Percentiles rank a stretch among this genome's conserved stretches.
phyloP scores from a whole-genome alignment of 2,888 invertebrate genomes.

The Lasioglossum figueresi region DNA sequence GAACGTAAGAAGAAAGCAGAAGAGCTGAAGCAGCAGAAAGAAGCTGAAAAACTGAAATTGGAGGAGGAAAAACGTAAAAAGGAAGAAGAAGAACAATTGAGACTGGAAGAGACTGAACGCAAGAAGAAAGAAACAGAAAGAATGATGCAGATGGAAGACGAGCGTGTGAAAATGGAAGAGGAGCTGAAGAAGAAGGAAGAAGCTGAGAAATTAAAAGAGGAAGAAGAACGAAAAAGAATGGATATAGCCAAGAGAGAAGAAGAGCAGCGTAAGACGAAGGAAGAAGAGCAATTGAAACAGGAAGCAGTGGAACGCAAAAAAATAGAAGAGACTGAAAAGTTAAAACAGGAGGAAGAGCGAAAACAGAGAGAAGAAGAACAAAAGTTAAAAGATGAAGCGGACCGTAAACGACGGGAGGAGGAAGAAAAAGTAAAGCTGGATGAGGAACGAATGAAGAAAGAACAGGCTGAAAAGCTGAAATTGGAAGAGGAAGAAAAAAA shows the following conservation, averaged over 20 bases:
- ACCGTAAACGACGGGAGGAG: constrained; percentile 57
- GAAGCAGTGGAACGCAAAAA: too few species aligned
- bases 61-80: constrained; percentile 10
- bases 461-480: too few species aligned
- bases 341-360: constrained; percentile 51
- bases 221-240: constrained; percentile 43
- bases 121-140: constrained; percentile 56
- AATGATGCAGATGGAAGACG: constrained; percentile 34
- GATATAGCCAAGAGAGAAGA: constrained; percentile 26
- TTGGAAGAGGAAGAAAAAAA: too few species aligned
- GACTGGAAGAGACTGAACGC: constrained; percentile 25
- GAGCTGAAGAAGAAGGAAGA: constrained; percentile 58
- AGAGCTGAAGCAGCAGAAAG: constrained; percentile 1
- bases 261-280: constrained; percentile 35
- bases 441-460: too few species aligned
- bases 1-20: constrained; percentile 59
- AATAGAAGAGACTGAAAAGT: constrained; percentile 19
- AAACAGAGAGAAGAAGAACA: constrained; percentile 73
- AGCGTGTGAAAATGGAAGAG: constrained; percentile 23
- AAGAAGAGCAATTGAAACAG: constrained; percentile 15
- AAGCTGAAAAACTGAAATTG: constrained; percentile 51
- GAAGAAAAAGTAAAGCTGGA: not conserved
- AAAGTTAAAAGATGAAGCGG: constrained; percentile 64
- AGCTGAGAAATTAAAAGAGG: constrained; percentile 47
- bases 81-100: constrained; percentile 26